Conservation (phyloP, 2,888 invertebrate species). For the Byasa hedistus region DNA sequence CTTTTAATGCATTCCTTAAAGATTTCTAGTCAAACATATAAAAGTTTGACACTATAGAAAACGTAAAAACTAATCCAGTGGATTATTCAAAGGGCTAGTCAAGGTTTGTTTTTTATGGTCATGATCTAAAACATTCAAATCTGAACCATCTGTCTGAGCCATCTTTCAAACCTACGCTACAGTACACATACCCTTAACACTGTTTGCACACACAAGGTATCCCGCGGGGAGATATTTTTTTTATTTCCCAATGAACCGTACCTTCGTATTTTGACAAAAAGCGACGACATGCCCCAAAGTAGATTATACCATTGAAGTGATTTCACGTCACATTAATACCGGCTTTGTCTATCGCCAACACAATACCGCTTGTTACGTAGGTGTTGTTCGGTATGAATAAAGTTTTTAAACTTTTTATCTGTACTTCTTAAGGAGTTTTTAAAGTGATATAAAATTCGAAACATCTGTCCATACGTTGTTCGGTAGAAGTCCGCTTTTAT, state of each 20-base stretch:
- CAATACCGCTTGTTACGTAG: slow-evolving; percentile 70
- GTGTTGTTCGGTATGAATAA: slow-evolving; percentile 69
- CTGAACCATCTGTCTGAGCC: slow-evolving; percentile 52
- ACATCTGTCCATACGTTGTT: slow-evolving; percentile 68
- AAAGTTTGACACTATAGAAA: background rate
- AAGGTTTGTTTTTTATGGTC: background rate
- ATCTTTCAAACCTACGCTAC: slow-evolving; percentile 30
- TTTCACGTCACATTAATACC: slow-evolving; percentile 76
- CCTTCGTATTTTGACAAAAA: slow-evolving; percentile 66
- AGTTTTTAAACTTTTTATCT: slow-evolving; percentile 59
- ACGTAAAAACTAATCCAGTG: background rate
- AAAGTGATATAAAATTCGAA: slow-evolving; percentile 51
- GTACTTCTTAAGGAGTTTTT: slow-evolving; percentile 47
- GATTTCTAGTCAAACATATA: background rate
- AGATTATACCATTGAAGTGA: slow-evolving; percentile 71
- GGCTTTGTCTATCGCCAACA: slow-evolving; percentile 57
- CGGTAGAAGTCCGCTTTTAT: slow-evolving; percentile 45
- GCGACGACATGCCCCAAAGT: slow-evolving; percentile 75
- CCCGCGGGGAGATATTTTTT: slow-evolving; percentile 73
- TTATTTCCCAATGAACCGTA: slow-evolving; percentile 66
- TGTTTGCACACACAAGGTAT: slow-evolving; percentile 68
- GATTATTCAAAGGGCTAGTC: background rate
- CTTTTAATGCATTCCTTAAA: no score
- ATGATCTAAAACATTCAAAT: background rate
- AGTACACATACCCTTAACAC: slow-evolving; percentile 36